Conservation (phyloP, 1,140 invertebrate genomes). For the Orchestia grillus region DNA sequence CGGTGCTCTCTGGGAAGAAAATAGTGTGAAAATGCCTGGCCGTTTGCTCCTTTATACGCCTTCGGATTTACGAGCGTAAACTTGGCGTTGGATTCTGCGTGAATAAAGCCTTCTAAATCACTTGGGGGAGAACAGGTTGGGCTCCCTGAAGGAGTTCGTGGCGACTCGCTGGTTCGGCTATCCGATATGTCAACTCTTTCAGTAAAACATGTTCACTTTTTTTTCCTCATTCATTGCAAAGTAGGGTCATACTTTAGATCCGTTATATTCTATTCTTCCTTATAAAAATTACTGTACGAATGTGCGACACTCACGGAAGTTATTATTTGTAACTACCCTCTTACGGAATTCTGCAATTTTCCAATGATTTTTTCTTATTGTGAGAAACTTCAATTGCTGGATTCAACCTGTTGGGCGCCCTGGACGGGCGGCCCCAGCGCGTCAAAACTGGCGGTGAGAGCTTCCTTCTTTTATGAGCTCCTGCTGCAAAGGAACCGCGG, state of each 20-base stretch:
- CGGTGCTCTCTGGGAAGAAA: background rate
- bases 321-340: background rate
- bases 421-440: background rate
- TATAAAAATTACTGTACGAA: background rate
- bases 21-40: constrained; percentile 7
- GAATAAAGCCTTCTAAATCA: background rate
- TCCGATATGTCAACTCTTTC: background rate
- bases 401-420: background rate
- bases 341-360: background rate
- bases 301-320: background rate
- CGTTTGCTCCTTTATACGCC: background rate
- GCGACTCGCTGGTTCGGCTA: background rate
- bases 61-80: background rate
- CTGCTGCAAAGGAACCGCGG: no score
- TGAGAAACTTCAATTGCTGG: background rate
- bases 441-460: background rate
- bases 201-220: background rate
- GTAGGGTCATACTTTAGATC: background rate
- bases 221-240: background rate
- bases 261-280: background rate
- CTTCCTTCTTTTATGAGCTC: background rate
- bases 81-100: background rate
- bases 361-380: background rate
- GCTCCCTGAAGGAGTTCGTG: background rate
- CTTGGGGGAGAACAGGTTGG: background rate